Evolutionary conservation across 2,888 invertebrate species (phyloP).

Genomic region (Altica lythri): DNA sequence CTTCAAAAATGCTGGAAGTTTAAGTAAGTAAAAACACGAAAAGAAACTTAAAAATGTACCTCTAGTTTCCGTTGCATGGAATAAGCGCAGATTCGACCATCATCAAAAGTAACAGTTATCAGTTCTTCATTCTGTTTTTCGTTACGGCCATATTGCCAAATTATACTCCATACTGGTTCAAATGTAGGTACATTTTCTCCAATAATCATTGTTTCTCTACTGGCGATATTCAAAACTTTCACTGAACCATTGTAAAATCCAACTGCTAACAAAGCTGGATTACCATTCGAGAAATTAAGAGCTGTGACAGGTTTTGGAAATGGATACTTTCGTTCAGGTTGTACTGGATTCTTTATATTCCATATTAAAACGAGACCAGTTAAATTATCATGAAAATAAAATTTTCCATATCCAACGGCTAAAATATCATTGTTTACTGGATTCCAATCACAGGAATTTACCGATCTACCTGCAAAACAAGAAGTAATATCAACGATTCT

Average conservation of each 20-base stretch:
- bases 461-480: slow-evolving; percentile 63
- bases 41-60: slow-evolving; percentile 27
- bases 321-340: slow-evolving; percentile 71
- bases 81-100: slow-evolving; percentile 58
- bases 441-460: slow-evolving; percentile 70
- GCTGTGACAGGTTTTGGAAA: slow-evolving; percentile 70
- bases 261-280: slow-evolving; percentile 74
- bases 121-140: slow-evolving; percentile 53
- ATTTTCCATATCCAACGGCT: slow-evolving; percentile 77
- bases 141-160: slow-evolving; percentile 42
- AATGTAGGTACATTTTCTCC: slow-evolving; percentile 41
- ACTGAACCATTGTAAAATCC: slow-evolving; percentile 77
- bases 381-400: slow-evolving; percentile 62
- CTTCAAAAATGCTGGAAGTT: too few relatives aligned
- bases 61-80: slow-evolving; percentile 37
- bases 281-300: slow-evolving; percentile 69
- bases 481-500: too few relatives aligned
- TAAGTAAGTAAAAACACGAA: neutral
- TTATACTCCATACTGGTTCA: slow-evolving; percentile 45
- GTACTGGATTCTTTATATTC: slow-evolving; percentile 80
- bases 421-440: slow-evolving; percentile 70
- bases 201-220: slow-evolving; percentile 49
- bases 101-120: slow-evolving; percentile 60
- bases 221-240: slow-evolving; percentile 72
- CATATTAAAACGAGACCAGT: slow-evolving; percentile 73